Percentiles rank a stretch among this genome's conserved stretches.
phyloP scores from a whole-genome alignment of 2,797 vertebrate genomes.

The Gymnoscopelus microlampas region DNA sequence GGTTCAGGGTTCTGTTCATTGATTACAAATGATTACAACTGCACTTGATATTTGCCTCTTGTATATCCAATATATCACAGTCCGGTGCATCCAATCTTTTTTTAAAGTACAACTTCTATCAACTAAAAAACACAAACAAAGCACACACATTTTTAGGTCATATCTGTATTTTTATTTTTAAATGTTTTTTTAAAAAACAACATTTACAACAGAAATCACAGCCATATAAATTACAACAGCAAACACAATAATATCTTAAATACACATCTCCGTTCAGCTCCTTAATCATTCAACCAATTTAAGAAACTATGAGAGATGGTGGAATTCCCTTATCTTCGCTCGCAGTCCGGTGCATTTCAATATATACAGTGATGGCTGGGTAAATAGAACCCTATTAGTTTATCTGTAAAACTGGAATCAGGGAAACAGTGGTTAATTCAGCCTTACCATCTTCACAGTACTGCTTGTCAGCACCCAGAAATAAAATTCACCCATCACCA shows the following conservation, averaged over 20 bases:
- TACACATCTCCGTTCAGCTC: slow-evolving; percentile 51
- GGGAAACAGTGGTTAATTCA: too few relatives aligned
- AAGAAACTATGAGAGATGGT: slow-evolving; percentile 54
- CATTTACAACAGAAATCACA: slow-evolving; percentile 77
- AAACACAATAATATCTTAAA: slow-evolving; percentile 76
- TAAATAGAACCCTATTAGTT: not conserved
- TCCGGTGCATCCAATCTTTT: too few relatives aligned
- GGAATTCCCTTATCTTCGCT: slow-evolving; percentile 37
- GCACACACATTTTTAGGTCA: not conserved
- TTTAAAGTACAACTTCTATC: too few relatives aligned
- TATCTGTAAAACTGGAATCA: not conserved
- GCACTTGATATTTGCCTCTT: too few relatives aligned
- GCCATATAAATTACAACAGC: slow-evolving; percentile 83
- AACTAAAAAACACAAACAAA: too few relatives aligned
- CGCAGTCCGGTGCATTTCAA: slow-evolving; percentile 49
- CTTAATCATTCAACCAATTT: slow-evolving; percentile 31
- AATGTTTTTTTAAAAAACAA: slow-evolving; percentile 64
- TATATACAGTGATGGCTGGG: slow-evolving; percentile 31
- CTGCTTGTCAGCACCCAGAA: too few relatives aligned
- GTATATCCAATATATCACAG: too few relatives aligned
- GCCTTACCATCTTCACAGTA: too few relatives aligned
- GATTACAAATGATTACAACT: too few relatives aligned
- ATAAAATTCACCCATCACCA: too few relatives aligned
- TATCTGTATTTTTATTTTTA: slow-evolving; percentile 60
- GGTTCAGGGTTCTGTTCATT: too few relatives aligned